Evolutionary conservation across 2,888 invertebrate genomes (phyloP), one percentile per base, ranked within the genome.

Genomic region (Hemithea aestivaria): DNA sequence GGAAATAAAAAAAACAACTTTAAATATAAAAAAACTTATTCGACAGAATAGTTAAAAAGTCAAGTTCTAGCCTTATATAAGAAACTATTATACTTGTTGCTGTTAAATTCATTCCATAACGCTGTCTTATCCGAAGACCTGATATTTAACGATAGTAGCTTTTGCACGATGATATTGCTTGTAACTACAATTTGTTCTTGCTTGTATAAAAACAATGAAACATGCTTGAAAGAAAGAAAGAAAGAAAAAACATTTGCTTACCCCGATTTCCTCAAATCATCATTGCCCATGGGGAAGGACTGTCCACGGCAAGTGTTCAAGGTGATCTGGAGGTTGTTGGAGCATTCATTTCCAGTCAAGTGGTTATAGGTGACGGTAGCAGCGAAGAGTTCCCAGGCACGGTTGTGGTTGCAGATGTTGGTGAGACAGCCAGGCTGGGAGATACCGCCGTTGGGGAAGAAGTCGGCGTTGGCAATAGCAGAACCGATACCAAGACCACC

Each of bases 391-490:
- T 70, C 62, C 65, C 66, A 75, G 2, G 76, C 64, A 4, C 73
- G 67, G 39, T 73, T 67, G 54, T 76, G 77, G 45, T 68, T 56
- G 54, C 76, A 77, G 6, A 71, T 10, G 35, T 49, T 60, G 7
- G 62, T 59, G 0, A 59, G 1, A 35, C 77, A 78, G 6, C 72
- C 73, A 1, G 76, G 73, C 34, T 74, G 72, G 3, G 61, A 59
- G 24, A 45, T 64, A 1, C 90, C 90, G 24, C 83, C 79, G 53
- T 90, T 90, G 8, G 89, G 88, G 82, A 87, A 90, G 65, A 90
- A 90, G 62, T 90, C 90, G 1, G 68, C 88, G 47, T 88, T 72
- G 1, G 82, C 89, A 4, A 89, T 64, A 4, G 77, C 60, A 1
- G 68, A 59, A 0, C 88, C 88, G 11, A 76, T 88, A 62, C 53